Conservation (phyloP, 2,797 vertebrate species). For the Manis javanica region DNA sequence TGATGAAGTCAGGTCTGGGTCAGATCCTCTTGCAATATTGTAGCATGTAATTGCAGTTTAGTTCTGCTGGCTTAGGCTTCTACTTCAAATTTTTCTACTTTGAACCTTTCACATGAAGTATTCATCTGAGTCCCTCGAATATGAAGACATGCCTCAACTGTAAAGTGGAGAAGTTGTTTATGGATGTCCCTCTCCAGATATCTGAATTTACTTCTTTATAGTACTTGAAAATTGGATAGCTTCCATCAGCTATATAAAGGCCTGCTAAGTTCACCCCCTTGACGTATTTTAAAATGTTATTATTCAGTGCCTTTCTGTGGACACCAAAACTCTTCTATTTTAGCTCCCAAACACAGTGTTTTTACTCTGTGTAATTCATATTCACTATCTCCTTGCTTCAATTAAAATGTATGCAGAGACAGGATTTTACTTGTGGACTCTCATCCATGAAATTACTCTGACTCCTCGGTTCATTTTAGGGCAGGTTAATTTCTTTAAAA, state of each 20-base stretch:
- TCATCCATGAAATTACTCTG: constrained; percentile 46
- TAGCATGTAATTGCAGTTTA: constrained; percentile 51
- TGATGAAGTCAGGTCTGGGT: constrained; percentile 52
- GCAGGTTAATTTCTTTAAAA: constrained; percentile 58
- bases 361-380: constrained; percentile 51
- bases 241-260: constrained; percentile 44
- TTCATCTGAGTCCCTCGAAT: constrained; percentile 55
- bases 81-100: constrained; percentile 54
- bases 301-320: constrained; percentile 47
- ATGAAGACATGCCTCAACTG: constrained; percentile 24
- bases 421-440: constrained; percentile 36
- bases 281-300: constrained; percentile 51
- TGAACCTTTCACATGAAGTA: constrained; percentile 68
- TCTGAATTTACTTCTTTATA: constrained; percentile 26
- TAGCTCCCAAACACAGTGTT: constrained; percentile 33
- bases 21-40: constrained; percentile 36
- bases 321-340: constrained; percentile 50
- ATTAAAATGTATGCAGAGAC: constrained; percentile 37
- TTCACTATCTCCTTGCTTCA: constrained; percentile 7
- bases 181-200: constrained; percentile 28
- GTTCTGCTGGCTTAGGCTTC: constrained; percentile 40
- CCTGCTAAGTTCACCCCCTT: constrained; percentile 32
- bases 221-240: constrained; percentile 59
- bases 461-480: constrained; percentile 20
- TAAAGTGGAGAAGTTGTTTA: constrained; percentile 60